phyloP scores from a whole-genome alignment of 2,888 invertebrate genomes.

The Harmothoe impar region DNA sequence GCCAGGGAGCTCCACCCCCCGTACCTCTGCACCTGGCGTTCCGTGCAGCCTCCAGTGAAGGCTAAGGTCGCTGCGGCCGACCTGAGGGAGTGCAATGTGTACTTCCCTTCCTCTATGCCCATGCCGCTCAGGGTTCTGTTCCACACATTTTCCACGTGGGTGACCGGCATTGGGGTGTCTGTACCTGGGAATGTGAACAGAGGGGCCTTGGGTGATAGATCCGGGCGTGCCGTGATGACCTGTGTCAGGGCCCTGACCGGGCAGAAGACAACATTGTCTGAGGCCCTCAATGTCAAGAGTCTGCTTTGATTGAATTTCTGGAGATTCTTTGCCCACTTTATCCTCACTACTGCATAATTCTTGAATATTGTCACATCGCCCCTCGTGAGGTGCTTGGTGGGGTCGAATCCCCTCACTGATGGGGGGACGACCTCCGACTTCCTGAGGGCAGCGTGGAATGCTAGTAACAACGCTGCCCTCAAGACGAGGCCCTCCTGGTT shows the following conservation, averaged over 20 bases:
- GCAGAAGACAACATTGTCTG: background rate
- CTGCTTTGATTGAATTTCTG: background rate
- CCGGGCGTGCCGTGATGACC: background rate
- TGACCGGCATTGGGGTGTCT: no score
- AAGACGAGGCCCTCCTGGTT: background rate
- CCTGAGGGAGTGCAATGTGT: no score
- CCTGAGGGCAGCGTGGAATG: background rate
- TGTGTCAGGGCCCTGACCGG: no score
- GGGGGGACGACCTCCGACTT: no score
- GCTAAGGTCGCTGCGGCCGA: no score
- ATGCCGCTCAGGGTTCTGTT: background rate
- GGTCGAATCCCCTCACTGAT: background rate
- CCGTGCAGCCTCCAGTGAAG: no score
- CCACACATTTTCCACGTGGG: no score
- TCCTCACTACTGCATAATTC: background rate
- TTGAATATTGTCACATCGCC: background rate
- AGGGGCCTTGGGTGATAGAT: background rate
- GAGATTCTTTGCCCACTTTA: conserved; percentile 20
- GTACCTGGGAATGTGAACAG: background rate
- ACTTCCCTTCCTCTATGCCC: background rate
- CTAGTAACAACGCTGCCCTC: background rate
- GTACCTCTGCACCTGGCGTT: no score
- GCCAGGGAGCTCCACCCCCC: no score
- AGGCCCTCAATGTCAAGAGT: background rate
- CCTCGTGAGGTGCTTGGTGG: background rate